These are phyloP conservation scores for Pelecanoides urinatrix DNA, from an alignment of 2,113 vertebrate species.

Conservation along the genomic window DNA sequence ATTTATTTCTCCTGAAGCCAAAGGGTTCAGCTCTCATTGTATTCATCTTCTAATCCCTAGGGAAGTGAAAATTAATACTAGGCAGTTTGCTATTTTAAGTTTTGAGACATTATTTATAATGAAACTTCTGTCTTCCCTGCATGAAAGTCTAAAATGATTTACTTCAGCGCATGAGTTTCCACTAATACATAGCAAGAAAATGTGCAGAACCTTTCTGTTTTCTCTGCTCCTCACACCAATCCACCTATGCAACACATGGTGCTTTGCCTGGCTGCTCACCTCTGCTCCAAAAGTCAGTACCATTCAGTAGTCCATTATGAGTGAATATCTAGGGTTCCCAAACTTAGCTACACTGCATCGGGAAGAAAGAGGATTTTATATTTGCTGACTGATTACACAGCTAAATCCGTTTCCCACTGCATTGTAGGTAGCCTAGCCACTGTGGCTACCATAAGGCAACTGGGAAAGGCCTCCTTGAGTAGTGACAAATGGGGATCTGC, in stretches of 20 bases:
- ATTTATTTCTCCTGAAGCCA: not conserved
- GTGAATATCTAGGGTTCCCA: not conserved
- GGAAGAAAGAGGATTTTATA: not conserved
- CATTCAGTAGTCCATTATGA: not conserved
- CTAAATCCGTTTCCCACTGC: not conserved
- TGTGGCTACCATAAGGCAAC: not conserved
- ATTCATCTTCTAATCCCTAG: not conserved
- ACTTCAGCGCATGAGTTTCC: not conserved
- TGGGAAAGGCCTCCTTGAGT: not conserved
- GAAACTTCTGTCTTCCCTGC: not conserved
- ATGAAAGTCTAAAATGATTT: not conserved
- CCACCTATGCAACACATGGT: not conserved
- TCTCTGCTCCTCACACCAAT: not conserved
- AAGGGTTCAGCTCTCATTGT: not conserved
- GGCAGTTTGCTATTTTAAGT: not conserved
- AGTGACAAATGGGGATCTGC: not conserved
- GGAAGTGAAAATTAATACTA: not conserved
- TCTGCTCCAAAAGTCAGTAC: not conserved
- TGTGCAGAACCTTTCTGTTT: not conserved
- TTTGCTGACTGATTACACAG: not conserved
- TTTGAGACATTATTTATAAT: not conserved
- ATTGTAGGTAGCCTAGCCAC: not conserved
- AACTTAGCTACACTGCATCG: not conserved
- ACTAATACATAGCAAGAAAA: not conserved
- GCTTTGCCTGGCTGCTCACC: not conserved